Percentiles rank a stretch among this genome's conserved stretches.
These are phyloP conservation scores for Lacanobia wlatinum DNA, from an alignment of 2,888 invertebrate genomes.

Conservation along the genomic window DNA sequence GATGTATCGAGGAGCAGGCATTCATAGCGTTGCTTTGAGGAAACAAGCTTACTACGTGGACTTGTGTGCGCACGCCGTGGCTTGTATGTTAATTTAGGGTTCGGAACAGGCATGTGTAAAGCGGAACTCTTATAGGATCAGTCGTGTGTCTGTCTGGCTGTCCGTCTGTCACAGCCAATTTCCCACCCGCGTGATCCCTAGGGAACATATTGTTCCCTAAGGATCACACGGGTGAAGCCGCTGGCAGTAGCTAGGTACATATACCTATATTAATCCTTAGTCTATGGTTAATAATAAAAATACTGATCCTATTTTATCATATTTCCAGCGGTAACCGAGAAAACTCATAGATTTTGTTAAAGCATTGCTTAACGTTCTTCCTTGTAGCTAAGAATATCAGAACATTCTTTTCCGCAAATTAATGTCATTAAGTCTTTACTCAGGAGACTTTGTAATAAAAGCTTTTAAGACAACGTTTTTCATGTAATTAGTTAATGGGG, in stretches of 20 bases:
- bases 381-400: background rate
- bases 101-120: too few species aligned
- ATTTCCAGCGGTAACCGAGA: too few species aligned
- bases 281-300: too few species aligned
- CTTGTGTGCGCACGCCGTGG: conserved; percentile 1
- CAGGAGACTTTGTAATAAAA: conserved; percentile 41
- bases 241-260: too few species aligned
- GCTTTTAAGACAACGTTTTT: conserved; percentile 47
- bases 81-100: conserved; percentile 10
- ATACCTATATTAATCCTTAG: too few species aligned
- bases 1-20: conserved; percentile 49
- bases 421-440: conserved; percentile 35
- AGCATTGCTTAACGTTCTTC: background rate
- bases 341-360: background rate
- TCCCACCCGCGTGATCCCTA: too few species aligned
- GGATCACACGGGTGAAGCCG: too few species aligned
- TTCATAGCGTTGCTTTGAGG: conserved; percentile 49
- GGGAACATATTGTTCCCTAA: too few species aligned
- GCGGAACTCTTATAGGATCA: too few species aligned
- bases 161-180: too few species aligned
- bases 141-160: too few species aligned
- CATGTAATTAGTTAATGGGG: conserved; percentile 44
- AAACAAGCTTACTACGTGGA: conserved; percentile 37
- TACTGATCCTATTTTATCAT: background rate
- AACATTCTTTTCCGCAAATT: conserved; percentile 28